phyloP scores from a whole-genome alignment of 2,113 vertebrate species.

The Ellobius talpinus region DNA sequence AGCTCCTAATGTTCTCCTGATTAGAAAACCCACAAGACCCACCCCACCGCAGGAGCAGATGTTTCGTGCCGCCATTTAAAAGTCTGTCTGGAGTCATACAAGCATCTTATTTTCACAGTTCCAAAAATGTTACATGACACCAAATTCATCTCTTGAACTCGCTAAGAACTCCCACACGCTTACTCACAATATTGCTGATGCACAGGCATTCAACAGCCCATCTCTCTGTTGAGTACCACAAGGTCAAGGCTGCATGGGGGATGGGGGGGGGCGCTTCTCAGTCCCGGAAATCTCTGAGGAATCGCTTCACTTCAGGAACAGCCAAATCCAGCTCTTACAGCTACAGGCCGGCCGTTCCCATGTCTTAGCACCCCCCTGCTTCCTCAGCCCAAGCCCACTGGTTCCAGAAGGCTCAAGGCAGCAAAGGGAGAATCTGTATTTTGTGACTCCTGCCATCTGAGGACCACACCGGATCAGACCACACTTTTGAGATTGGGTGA shows the following conservation, averaged over 20 bases:
- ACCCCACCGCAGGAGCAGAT: slow-evolving; percentile 55
- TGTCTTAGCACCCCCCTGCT: background rate
- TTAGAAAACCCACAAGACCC: slow-evolving; percentile 31
- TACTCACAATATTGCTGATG: background rate
- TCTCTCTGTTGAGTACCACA: background rate
- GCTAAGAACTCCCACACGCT: background rate
- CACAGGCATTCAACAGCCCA: background rate
- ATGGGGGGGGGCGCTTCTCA: background rate
- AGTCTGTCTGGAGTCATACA: slow-evolving; percentile 36
- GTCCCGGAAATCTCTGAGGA: background rate
- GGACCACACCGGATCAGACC: no score
- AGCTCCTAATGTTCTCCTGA: slow-evolving; percentile 52
- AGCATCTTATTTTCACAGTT: slow-evolving; percentile 65
- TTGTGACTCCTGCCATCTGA: background rate
- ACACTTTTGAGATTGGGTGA: background rate
- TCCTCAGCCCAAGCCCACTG: background rate
- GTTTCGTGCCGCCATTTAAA: slow-evolving; percentile 57
- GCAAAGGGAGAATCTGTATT: background rate
- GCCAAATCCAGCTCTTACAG: background rate
- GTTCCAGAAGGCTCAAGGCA: background rate
- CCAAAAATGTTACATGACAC: slow-evolving; percentile 41
- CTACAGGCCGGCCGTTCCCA: background rate
- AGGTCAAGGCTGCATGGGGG: background rate
- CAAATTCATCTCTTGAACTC: background rate
- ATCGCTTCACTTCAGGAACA: background rate